A percentile compares a stretch with the other conserved stretches of the same genome.
Conservation (phyloP, 1,140 invertebrate species). For the Trichogramma pretiosum region DNA sequence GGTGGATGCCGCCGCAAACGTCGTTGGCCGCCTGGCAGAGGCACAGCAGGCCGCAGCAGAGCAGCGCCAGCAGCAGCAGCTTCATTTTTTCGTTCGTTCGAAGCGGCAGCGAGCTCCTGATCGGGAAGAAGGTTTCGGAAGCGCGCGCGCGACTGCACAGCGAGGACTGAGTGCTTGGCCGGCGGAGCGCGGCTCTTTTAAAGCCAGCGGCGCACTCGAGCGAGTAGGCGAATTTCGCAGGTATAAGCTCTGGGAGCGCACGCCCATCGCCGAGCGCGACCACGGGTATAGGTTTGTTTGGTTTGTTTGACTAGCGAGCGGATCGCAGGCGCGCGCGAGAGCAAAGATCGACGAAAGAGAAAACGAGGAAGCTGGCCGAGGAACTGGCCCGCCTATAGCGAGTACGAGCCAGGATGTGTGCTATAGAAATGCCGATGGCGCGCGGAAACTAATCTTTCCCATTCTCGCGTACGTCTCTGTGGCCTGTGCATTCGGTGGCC, state of each 20-base stretch:
- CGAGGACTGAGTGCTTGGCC: background rate
- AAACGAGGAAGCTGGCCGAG: too few species aligned
- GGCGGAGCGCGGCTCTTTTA: slow-evolving; percentile 22
- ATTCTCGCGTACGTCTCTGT: background rate
- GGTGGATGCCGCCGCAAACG: slow-evolving; percentile 31
- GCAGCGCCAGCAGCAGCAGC: background rate
- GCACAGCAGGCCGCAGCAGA: background rate
- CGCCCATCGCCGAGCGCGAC: too few species aligned
- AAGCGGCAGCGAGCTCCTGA: background rate
- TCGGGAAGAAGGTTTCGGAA: slow-evolving; percentile 21
- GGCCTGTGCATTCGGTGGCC: background rate
- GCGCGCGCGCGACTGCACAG: slow-evolving; percentile 21
- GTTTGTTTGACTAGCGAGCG: slow-evolving; percentile 29
- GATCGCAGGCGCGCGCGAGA: too few species aligned
- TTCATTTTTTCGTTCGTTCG: background rate
- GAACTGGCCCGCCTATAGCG: slow-evolving; percentile 20
- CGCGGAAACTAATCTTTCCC: slow-evolving; percentile 5
- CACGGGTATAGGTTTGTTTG: too few species aligned
- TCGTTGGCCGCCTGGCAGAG: background rate
- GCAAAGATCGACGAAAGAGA: slow-evolving; percentile 9
- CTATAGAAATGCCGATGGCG: slow-evolving; percentile 34
- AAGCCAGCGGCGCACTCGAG: too few species aligned
- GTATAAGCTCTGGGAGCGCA: too few species aligned
- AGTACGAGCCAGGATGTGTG: slow-evolving; percentile 37
- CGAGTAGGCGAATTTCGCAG: too few species aligned